Percentiles rank a stretch among this genome's conserved stretches.
Evolutionary conservation across 2,888 invertebrate genomes (phyloP).

Genomic region (Caenorhabditis plicata): DNA sequence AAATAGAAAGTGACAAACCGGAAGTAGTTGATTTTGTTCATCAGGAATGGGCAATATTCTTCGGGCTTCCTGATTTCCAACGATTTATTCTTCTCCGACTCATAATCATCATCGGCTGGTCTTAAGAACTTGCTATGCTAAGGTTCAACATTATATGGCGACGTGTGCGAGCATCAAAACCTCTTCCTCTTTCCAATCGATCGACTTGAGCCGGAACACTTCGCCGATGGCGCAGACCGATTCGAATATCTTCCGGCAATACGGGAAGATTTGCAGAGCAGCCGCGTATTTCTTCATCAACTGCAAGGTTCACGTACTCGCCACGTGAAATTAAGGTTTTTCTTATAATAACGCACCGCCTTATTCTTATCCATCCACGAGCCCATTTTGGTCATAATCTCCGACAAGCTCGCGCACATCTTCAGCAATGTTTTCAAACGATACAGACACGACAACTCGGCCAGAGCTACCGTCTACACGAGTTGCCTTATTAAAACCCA

Average conservation of each 20-base stretch:
- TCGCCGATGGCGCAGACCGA: constrained; percentile 31
- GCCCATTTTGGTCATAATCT: constrained; percentile 14
- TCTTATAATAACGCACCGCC: neutral
- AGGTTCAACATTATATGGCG: too few relatives aligned
- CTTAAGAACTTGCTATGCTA: constrained; percentile 5
- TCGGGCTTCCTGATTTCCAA: constrained; percentile 4
- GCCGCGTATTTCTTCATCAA: neutral
- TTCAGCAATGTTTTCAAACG: constrained; percentile 23
- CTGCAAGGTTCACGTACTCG: neutral
- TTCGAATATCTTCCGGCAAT: constrained; percentile 27
- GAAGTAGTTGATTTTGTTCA: constrained; percentile 16
- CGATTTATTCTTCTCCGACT: neutral
- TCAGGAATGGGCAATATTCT: constrained; percentile 13
- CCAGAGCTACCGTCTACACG: constrained; percentile 12
- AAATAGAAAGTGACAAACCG: constrained; percentile 2
- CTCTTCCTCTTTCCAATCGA: constrained; percentile 16
- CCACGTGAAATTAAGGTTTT: neutral
- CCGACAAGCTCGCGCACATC: constrained; percentile 15
- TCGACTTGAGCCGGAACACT: constrained; percentile 25
- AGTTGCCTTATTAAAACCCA: neutral
- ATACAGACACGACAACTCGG: constrained; percentile 21
- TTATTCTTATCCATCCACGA: constrained; percentile 27
- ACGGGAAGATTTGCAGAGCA: neutral
- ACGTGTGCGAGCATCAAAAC: too few relatives aligned
- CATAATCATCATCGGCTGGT: constrained; percentile 10